phyloP scores from a whole-genome alignment of 1,140 invertebrate genomes.

The Drosophila willistoni region DNA sequence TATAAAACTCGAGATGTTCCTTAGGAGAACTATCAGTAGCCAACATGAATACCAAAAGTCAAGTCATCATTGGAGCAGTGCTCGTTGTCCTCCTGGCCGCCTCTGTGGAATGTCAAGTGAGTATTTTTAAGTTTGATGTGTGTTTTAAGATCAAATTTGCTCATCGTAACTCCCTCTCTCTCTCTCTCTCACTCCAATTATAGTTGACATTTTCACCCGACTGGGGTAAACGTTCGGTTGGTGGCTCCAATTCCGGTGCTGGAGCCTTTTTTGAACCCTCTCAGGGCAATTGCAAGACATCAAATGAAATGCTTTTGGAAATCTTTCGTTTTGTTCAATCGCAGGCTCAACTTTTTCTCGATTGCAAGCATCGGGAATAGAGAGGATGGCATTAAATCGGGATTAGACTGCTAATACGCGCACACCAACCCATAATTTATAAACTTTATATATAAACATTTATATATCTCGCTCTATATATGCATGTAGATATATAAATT shows the following conservation, averaged over 20 bases:
- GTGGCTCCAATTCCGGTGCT: constrained; percentile 43
- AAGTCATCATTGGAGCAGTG: constrained; percentile 58
- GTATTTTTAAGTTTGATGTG: not conserved
- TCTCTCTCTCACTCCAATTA: not conserved
- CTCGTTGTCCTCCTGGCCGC: constrained; percentile 65
- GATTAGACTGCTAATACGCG: constrained; percentile 1
- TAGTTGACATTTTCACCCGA: constrained; percentile 81
- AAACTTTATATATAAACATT: constrained; percentile 9
- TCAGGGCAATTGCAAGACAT: constrained; percentile 73
- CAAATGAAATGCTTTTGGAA: constrained; percentile 78
- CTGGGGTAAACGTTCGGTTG: constrained; percentile 79
- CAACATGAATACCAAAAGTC: constrained; percentile 67
- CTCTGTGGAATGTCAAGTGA: constrained; percentile 71
- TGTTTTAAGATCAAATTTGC: no score
- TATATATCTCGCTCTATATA: constrained; percentile 7
- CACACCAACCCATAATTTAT: constrained; percentile 24
- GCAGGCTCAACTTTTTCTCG: constrained; percentile 75
- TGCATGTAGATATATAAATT: constrained; percentile 8
- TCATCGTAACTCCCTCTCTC: not conserved
- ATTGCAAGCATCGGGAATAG: constrained; percentile 78
- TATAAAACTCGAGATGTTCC: constrained; percentile 52
- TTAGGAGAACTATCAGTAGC: constrained; percentile 8
- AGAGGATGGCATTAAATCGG: constrained; percentile 20
- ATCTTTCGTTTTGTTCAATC: constrained; percentile 79
- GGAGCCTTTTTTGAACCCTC: constrained; percentile 62